Evolutionary conservation across 2,113 vertebrate species (phyloP).

Genomic region (Daubentonia madagascariensis): DNA sequence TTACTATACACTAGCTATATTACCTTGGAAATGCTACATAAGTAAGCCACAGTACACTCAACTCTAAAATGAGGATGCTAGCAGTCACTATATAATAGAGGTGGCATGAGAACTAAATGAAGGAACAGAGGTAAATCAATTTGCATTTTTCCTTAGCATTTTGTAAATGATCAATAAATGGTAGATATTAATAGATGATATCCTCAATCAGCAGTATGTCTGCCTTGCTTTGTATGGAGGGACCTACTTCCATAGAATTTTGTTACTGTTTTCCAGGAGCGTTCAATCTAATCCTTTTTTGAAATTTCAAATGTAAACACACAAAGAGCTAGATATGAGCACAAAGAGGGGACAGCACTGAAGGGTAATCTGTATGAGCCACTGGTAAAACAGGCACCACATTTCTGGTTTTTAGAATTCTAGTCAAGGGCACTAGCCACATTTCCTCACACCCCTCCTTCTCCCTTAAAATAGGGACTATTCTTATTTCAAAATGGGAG

Average conservation of each 20-base stretch:
- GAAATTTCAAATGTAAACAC: neutral
- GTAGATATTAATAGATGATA: neutral
- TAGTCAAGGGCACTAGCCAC: neutral
- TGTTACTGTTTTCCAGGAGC: neutral
- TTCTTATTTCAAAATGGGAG: constrained; percentile 21
- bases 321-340: neutral
- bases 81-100: neutral
- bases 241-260: neutral
- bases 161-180: neutral
- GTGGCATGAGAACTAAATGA: neutral
- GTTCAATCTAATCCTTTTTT: neutral
- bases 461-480: neutral
- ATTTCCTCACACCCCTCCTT: neutral
- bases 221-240: neutral
- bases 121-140: neutral
- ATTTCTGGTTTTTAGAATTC: neutral
- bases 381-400: neutral
- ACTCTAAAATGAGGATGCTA: neutral
- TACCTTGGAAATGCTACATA: neutral
- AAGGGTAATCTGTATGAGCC: neutral
- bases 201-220: neutral
- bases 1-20: neutral
- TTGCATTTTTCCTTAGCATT: neutral
- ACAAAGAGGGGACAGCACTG: neutral
- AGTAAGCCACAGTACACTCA: neutral